phyloP scores from a whole-genome alignment of 2,888 invertebrate genomes.

The Lasioglossum zephyrum region DNA sequence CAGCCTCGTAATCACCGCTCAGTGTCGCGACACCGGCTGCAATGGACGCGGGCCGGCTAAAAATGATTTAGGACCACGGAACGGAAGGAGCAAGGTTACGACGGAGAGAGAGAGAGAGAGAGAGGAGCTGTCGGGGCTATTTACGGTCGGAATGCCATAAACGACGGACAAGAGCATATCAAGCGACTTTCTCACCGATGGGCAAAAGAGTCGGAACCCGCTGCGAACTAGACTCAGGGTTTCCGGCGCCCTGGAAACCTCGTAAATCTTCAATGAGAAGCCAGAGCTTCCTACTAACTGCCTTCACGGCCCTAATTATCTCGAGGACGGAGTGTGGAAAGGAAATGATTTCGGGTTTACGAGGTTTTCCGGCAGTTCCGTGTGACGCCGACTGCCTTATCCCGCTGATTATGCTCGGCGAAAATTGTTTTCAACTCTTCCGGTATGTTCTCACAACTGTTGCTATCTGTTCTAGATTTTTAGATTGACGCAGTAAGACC shows the following conservation, averaged over 20 bases:
- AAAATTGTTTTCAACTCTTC: background rate
- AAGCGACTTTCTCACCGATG: constrained; percentile 29
- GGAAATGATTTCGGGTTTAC: constrained; percentile 7
- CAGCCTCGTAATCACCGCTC: constrained; percentile 66
- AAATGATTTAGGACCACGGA: constrained; percentile 70
- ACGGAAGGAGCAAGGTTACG: constrained; percentile 63
- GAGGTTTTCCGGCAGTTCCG: background rate
- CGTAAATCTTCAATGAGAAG: constrained; percentile 21
- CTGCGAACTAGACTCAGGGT: background rate
- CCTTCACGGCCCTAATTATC: constrained; percentile 15
- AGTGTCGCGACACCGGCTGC: constrained; percentile 30
- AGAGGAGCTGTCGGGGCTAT: constrained; percentile 49
- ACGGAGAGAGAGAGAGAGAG: background rate
- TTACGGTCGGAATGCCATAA: constrained; percentile 61
- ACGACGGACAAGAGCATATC: constrained; percentile 47
- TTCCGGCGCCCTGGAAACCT: constrained; percentile 14
- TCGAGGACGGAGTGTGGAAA: background rate
- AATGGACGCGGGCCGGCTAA: constrained; percentile 34
- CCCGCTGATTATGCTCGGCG: background rate
- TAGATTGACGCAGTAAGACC: background rate
- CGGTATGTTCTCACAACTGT: background rate
- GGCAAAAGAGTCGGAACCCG: background rate
- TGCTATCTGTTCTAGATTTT: background rate
- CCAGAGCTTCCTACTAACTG: background rate
- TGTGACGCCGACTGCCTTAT: background rate